Evolutionary conservation across 1,140 invertebrate species (phyloP), one percentile per base, ranked within the genome.

Genomic region (Psilanteris sp.): DNA sequence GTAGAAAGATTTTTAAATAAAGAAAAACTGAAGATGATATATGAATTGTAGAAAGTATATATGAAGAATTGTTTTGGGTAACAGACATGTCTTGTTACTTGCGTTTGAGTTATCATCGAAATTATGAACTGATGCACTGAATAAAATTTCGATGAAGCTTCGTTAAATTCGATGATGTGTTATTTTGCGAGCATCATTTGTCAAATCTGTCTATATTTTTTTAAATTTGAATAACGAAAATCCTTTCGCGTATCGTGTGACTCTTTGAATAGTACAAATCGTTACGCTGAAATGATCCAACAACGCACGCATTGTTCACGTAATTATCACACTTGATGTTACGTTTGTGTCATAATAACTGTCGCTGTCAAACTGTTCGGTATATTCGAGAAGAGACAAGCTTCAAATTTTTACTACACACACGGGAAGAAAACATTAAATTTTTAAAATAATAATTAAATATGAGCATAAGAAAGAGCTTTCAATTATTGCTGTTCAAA

Each of bases 261-360:
- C 61, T 29, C 37, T 64, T 59, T 64, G 39, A 77, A 71, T 70
- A 71, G 66, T 77, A 71, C 67, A 71, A 77, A 75, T 68, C 11
- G 16, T 62, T 67, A 59, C 32, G 54, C 61, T 71, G 48, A 71
- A 59, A 46, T 59, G 6, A 74, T 61, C 61, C 39, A 72, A 67
- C 36, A 32, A 55, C 61, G 61, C 61, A 71, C 66, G 71, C 71
- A 74, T 61, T 62, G 46, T 70, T 74, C 48, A 66, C 52, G 52
- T 70, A 70, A 57, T 70, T 50, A 36, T 70, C 66, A 64, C 64
- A 48, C 36, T 71, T n/a, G 15, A 67, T 77, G 73, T 66, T 66
- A 64, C 29, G 66, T 52, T 76, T 67, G 66, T 77, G 66, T 77
- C 73, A 66, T 75, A 68, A 55, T n/a, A n/a, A n/a, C n/a, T 64